A percentile compares a stretch with the other conserved stretches of the same genome.
These are phyloP conservation scores for Drosophila sulfurigaster DNA, from an alignment of 1,140 invertebrate species.

Conservation along the genomic window DNA sequence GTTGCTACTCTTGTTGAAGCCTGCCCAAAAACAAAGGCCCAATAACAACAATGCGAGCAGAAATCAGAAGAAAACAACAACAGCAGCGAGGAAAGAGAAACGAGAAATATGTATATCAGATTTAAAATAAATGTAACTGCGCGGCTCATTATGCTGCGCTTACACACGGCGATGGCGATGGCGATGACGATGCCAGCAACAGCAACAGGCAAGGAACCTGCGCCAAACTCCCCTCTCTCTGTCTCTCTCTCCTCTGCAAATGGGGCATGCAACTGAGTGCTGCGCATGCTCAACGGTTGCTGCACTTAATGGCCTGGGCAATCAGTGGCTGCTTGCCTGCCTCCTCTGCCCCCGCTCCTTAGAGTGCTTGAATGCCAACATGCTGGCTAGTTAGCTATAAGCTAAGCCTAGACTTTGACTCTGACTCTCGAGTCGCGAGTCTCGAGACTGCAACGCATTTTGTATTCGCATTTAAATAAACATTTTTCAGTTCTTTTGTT, in stretches of 20 bases:
- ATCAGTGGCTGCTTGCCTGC: constrained; percentile 59
- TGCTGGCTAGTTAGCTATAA: constrained; percentile 69
- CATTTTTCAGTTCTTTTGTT: constrained; percentile 74
- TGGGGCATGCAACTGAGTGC: constrained; percentile 33
- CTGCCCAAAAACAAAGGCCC: constrained; percentile 66
- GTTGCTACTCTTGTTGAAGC: constrained; percentile 56
- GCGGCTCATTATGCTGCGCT: constrained; percentile 82
- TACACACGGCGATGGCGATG: constrained; percentile 52
- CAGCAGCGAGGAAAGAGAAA: constrained; percentile 54
- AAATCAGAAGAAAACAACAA: constrained; percentile 53
- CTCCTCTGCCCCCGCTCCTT: background rate
- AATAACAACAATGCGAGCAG: constrained; percentile 41
- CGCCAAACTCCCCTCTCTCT: background rate
- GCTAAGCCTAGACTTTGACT: constrained; percentile 29
- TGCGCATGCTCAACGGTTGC: constrained; percentile 78
- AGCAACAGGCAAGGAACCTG: background rate
- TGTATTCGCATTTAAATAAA: constrained; percentile 77
- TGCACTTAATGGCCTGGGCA: constrained; percentile 81
- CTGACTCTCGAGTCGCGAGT: background rate
- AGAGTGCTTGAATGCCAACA: constrained; percentile 51
- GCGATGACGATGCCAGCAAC: constrained; percentile 3
- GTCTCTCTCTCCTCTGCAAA: constrained; percentile 31
- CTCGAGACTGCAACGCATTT: constrained; percentile 68
- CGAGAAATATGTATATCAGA: constrained; percentile 83
- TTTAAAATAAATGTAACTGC: constrained; percentile 84